These are phyloP conservation scores for Geotrupes spiniger DNA, from an alignment of 2,888 invertebrate genomes.

Conservation along the genomic window DNA sequence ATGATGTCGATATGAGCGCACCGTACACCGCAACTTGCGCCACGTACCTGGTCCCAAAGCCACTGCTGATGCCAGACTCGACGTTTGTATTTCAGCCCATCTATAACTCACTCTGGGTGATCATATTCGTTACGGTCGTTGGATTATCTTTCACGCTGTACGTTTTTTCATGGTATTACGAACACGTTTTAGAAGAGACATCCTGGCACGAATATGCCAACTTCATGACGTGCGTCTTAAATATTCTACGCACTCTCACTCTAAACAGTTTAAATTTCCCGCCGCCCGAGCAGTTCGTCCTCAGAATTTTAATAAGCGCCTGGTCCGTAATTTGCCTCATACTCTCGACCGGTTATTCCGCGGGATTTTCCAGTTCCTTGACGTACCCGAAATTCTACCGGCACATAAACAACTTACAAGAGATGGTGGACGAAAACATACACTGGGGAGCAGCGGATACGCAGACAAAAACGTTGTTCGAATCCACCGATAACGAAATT, in stretches of 20 bases:
- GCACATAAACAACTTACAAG: constrained; percentile 26
- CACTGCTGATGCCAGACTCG: constrained; percentile 29
- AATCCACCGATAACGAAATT: constrained; percentile 16
- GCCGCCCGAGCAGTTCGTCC: neutral
- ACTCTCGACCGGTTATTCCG: constrained; percentile 27
- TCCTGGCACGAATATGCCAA: neutral
- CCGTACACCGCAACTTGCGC: constrained; percentile 31
- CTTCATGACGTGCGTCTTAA: neutral
- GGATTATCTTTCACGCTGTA: neutral
- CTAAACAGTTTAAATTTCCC: constrained; percentile 1
- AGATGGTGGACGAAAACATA: constrained; percentile 26
- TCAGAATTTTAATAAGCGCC: constrained; percentile 20
- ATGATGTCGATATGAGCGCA: constrained; percentile 25
- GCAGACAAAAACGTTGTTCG: constrained; percentile 22
- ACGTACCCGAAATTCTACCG: constrained; percentile 28
- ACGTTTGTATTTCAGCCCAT: constrained; percentile 35
- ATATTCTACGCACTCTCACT: constrained; percentile 1
- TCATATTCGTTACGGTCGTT: neutral
- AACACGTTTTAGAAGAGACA: neutral
- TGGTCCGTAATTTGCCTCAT: constrained; percentile 23
- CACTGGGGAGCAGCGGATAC: constrained; percentile 24
- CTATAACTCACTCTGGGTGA: neutral
- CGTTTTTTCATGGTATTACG: neutral
- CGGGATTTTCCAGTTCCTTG: constrained; percentile 28
- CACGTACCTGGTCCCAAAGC: constrained; percentile 38